Base-by-base conservation (phyloP, 2,888 invertebrate species). In the Orgyia antiqua region DNA sequence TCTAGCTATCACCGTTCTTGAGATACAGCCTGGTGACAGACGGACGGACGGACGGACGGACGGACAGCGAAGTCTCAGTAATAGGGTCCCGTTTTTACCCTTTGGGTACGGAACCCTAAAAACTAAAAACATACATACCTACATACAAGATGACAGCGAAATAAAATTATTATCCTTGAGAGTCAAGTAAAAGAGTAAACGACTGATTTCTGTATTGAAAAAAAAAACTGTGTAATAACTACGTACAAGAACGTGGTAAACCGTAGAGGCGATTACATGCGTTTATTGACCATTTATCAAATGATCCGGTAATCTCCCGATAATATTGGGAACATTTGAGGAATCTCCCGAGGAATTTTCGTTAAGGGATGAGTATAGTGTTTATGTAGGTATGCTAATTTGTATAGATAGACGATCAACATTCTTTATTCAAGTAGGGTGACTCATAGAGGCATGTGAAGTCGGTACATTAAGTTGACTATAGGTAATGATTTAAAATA, bases 231-330 rank as follows among this genome's bases (percentile, higher is more conserved):
- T 28, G n/a, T n/a, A 52, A 48, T 51, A 64, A 55, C 48, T 49
- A 4, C 33, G 40, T 52, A 58, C 79, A 78, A 82, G 77, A 83
- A 79, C 63, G 71, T 68, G 63, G 68, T 73, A 69, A 71, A 62
- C 66, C 64, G 58, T 67, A 49, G 66, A 71, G 73, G 77, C 68
- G 79, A 80, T 82, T 80, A 84, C 83, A 75, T 72, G 68, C 51
- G 33, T 57, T 61, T 62, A 60, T 57, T 35, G 36, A 38, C 33
- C 78, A 61, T 74, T 84, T 82, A 83, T 80, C 64, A 68, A 70
- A 74, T 73, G 69, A 79, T 80, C 74, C 69, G 67, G 78, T 82
- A 82, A 82, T 77, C 73, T 73, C 29, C 23, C 23, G 31, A 36
- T 54, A 71, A 73, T 74, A 73, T 77, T 68, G 66, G 68, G 66